Evolutionary conservation across 1,140 invertebrate genomes (phyloP), one percentile per base, ranked within the genome.

Genomic region (Diorhabda elongata): DNA sequence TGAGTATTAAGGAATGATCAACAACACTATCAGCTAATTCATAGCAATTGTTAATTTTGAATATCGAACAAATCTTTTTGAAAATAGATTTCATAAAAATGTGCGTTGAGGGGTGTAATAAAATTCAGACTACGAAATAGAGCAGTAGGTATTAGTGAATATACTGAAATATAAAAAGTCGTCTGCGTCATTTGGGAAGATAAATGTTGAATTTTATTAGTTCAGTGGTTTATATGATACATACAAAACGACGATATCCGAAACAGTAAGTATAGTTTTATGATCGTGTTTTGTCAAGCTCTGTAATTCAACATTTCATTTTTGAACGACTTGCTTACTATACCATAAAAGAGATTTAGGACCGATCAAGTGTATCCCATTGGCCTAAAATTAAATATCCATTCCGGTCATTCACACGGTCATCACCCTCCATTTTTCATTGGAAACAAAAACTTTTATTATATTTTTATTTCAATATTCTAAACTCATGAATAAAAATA

Each of bases 221-320:
- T 11, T 4, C 61, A 62, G 44, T 62, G 61, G 61, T 62, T 62
- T 62, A 62, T 62, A 62, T 44, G 61, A 42, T 62, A 57, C 56
- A 56, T 65, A 65, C 42, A 41, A 41, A 65, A 58, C 64, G 44
- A 42, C 64, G 58, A 57, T 58, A 65, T 65, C 64, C 26, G 56
- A 65, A 65, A 72, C 68, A 72, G 70, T 69, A 72, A 72, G 67
- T 72, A 72, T 64, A 67, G 67, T 72, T 72, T 72, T 72, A 72
- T 67, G 71, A 26, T 69, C 61, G 58, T 72, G 68, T 72, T 72
- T 72, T 72, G 71, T 72, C 64, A 72, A 69, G 71, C 71, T 72
- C 69, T 70, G 68, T 67, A 67, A 72, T 70, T 67, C 62, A 65
- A 59, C 66, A 72, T 69, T 67, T 72, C 26, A 72, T 72, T 72